A percentile compares a stretch with the other conserved stretches of the same genome.
Evolutionary conservation across 2,113 vertebrate species (phyloP).

Genomic region (Lophotis ruficrista): DNA sequence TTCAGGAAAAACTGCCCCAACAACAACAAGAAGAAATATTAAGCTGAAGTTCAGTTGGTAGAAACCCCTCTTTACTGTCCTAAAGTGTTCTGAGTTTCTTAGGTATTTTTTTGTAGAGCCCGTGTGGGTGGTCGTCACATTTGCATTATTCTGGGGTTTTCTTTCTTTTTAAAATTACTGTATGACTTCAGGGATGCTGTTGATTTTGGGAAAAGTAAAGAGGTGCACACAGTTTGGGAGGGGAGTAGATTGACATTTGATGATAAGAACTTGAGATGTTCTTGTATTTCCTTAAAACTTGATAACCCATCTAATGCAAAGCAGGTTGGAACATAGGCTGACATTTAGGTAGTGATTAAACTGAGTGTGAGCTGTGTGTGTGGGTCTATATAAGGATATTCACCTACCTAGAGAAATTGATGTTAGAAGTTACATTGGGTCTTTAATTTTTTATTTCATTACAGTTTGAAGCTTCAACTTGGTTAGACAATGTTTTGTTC

Average conservation of each 20-base stretch:
- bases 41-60: background rate
- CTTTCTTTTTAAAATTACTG: background rate
- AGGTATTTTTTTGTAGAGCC: background rate
- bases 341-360: background rate
- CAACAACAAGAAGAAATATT: too few relatives aligned
- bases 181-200: background rate
- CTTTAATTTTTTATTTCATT: background rate
- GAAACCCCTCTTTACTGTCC: background rate
- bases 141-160: background rate
- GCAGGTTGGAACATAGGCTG: background rate
- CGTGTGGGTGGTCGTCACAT: rapidly evolving
- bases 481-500: background rate
- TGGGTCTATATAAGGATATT: background rate
- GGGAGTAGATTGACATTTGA: background rate
- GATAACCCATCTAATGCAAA: background rate
- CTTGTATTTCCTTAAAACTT: background rate
- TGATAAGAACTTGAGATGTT: background rate
- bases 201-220: background rate
- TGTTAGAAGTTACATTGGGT: background rate
- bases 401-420: background rate
- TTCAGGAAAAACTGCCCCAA: background rate
- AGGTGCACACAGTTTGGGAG: background rate
- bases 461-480: background rate
- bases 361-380: background rate
- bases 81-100: background rate